A percentile compares a stretch with the other conserved stretches of the same genome.
Evolutionary conservation across 2,888 invertebrate genomes (phyloP).

Genomic region (Malacosoma neustria): DNA sequence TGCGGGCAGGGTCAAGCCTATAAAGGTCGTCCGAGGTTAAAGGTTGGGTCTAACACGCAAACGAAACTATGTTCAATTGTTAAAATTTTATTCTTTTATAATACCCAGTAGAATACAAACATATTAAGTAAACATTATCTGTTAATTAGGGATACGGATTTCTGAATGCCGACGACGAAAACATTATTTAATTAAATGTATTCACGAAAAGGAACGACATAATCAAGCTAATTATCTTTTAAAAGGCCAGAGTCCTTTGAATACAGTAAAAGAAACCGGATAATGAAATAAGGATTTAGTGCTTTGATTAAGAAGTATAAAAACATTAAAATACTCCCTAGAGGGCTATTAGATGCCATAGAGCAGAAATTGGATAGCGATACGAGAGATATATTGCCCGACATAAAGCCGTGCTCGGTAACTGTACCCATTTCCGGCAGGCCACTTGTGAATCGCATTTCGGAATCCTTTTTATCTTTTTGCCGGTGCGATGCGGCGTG

Average conservation of each 20-base stretch:
- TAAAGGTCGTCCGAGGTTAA: constrained; percentile 34
- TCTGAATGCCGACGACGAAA: neutral
- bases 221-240: neutral
- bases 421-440: constrained; percentile 69
- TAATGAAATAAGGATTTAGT: constrained; percentile 30
- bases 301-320: constrained; percentile 53
- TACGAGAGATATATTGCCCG: constrained; percentile 67
- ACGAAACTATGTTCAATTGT: constrained; percentile 22
- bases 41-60: constrained; percentile 45
- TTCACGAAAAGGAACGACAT: neutral
- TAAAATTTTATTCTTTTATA: neutral
- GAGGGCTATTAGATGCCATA: constrained; percentile 67
- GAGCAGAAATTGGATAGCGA: constrained; percentile 70
- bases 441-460: constrained; percentile 72
- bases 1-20: constrained; percentile 44
- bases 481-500: constrained; percentile 48
- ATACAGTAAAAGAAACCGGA: neutral
- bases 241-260: neutral
- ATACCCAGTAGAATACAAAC: neutral
- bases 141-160: neutral
- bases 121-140: neutral
- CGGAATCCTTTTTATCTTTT: constrained; percentile 71
- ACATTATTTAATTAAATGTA: neutral
- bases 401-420: constrained; percentile 65
- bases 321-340: constrained; percentile 57